These are phyloP conservation scores for Ctenicera cuprea DNA, from an alignment of 2,888 invertebrate species.

Conservation along the genomic window DNA sequence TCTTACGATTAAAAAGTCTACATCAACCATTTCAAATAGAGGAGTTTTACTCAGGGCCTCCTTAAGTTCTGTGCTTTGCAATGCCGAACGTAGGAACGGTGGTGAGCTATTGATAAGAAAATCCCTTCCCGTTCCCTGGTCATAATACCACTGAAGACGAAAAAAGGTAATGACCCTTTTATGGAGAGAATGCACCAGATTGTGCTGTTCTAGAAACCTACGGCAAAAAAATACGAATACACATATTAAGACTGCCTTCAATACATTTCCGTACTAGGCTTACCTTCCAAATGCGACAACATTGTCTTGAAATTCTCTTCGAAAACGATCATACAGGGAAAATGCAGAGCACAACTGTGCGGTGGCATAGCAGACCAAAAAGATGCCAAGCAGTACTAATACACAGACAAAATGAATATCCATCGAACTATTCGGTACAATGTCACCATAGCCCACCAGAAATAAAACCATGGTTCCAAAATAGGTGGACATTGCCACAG, in stretches of 20 bases:
- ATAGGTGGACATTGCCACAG: constrained; percentile 23
- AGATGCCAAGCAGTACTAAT: constrained; percentile 10
- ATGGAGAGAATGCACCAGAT: constrained; percentile 13
- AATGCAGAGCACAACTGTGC: constrained; percentile 33
- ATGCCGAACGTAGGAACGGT: constrained; percentile 22
- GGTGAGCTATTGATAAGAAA: constrained; percentile 15
- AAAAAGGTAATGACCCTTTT: constrained; percentile 33
- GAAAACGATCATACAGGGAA: constrained; percentile 11
- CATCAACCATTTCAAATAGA: constrained; percentile 42
- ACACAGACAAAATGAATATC: constrained; percentile 12
- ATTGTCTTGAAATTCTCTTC: constrained; percentile 36
- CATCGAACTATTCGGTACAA: neutral
- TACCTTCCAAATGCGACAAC: constrained; percentile 33
- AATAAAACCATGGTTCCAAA: constrained; percentile 23
- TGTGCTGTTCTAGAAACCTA: constrained; percentile 32
- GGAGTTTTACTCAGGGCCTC: constrained; percentile 16
- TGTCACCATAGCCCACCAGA: constrained; percentile 33
- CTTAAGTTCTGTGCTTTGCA: constrained; percentile 33
- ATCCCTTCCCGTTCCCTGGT: constrained; percentile 33
- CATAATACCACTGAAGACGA: constrained; percentile 37
- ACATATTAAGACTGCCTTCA: too few species aligned
- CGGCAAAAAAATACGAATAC: too few species aligned
- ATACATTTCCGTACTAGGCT: neutral
- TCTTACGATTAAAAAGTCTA: constrained; percentile 46
- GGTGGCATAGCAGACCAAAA: constrained; percentile 31